Evolutionary conservation across 2,797 vertebrate species (phyloP), one percentile per base, ranked within the genome.

Genomic region (Mycteria americana): DNA sequence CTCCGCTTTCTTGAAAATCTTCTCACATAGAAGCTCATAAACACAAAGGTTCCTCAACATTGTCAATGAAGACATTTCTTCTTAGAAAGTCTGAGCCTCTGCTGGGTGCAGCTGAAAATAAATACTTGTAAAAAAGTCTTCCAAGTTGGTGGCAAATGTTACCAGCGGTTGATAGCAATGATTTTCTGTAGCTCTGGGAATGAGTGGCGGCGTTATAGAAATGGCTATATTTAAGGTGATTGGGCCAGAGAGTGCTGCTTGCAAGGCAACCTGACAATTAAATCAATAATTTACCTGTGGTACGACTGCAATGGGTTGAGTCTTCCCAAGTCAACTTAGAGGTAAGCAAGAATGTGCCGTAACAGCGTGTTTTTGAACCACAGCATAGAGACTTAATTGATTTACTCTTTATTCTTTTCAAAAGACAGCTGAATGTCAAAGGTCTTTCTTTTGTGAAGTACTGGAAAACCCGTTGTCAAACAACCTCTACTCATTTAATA

Each of bases 401-500:
- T 98, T 98, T 97, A 97, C 94, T 96, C 97, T 98, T 98, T 97
- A 97, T 97, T 98, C 97, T 98, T 98, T 97, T 97, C 97, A 97
- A 97, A 97, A 98, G 98, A 98, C 97, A 98, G 97, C 95, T 97
- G 97, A 97, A 97, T 98, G 98, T 97, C 98, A 98, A 96, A 98
- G 98, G 98, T 98, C 97, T 96, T 97, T 97, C 97, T 98, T 98
- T 98, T 98, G 98, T 98, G 97, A 97, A 97, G 97, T 97, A 96
- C 96, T 97, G 96, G 97, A 96, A 98, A 97, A 98, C 98, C 97
- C 97, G 95, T 98, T 98, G 98, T 98, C 98, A 98, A 98, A 98
- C 98, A 98, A 98, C 97, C 96, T 98, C 96, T 91, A 93, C 97
- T 97, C 97, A 97, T 98, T 98, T 98, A 98, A 98, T 98, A 98